Evolutionary conservation across 2,113 vertebrate genomes (phyloP), one percentile per base, ranked within the genome.

Genomic region (Apteryx owenii): DNA sequence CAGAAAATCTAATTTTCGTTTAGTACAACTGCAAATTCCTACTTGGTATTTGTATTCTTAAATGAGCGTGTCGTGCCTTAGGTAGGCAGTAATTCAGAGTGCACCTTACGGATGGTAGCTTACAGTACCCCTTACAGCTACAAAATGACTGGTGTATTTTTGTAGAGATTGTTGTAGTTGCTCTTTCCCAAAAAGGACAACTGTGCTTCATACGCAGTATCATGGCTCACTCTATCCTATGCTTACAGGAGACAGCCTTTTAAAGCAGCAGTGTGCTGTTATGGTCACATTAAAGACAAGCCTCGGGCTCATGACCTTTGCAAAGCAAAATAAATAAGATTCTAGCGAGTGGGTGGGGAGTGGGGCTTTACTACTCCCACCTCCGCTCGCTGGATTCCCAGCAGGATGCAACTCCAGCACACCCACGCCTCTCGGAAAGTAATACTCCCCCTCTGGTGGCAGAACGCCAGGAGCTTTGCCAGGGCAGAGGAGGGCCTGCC

Each of bases 41-140:
- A 3, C 31, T 36, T 1, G 8, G 2, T 9, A 16, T 42, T 14
- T 65, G 42, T 50, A 31, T 8, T 5, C 66, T 22, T 5, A 10
- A 10, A 15, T 15, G 8, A 1, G 2, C 1, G 25, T 11, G 46
- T 15, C 36, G 18, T 7, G 9, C 15, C 26, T 4, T 25, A 12
- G 56, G 25, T 9, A 1, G 2, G 79, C 54, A 19, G 29, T 0
- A 26, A n/a, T 13, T 9, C 48, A 14, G 44, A 20, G 44, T 9
- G 21, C 48, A 21, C 6, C 53, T 22, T 10, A 1, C 23, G 12
- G 18, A 5, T 14, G 11, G 62, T 6, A 21, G 36, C 42, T 16
- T 14, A 4, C 12, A 5, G 68, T 0, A 0, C 21, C 11, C 7
- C 29, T 3, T 0, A 20, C 23, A 40, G 40, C 4, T 38, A 31